Conservation (phyloP, 2,797 vertebrate species). For the Mustela erminea region DNA sequence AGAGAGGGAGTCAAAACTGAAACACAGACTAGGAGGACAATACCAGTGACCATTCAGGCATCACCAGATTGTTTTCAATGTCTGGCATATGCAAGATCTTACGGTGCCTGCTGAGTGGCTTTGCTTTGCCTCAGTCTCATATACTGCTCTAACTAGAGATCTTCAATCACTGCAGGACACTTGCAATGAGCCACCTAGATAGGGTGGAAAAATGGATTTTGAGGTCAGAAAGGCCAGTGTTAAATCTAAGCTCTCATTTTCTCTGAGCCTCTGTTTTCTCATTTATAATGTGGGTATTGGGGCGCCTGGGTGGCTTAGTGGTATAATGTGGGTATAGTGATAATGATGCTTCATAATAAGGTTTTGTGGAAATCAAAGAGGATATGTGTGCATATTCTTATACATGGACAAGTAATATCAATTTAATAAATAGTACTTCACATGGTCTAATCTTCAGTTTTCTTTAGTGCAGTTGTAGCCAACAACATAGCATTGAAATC, state of each 20-base stretch:
- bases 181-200: background rate
- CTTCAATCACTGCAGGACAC: background rate
- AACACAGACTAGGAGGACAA: background rate
- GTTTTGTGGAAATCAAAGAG: slow-evolving; percentile 12
- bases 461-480: background rate
- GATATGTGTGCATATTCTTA: background rate
- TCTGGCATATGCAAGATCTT: background rate
- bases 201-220: background rate
- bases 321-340: background rate
- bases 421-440: background rate
- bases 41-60: background rate
- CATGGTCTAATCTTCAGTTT: background rate
- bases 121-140: background rate
- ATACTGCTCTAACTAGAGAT: background rate
- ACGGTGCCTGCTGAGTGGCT: background rate
- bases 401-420: background rate
- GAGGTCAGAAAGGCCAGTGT: background rate
- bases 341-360: background rate
- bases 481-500: background rate
- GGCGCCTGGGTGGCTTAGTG: too few species aligned
- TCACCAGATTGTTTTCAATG: background rate
- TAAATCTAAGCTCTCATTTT: slow-evolving; percentile 32
- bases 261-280: slow-evolving; percentile 8
- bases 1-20: background rate
- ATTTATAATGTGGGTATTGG: background rate